phyloP scores from a whole-genome alignment of 1,140 invertebrate species.

The Drosophila tsacasi region DNA sequence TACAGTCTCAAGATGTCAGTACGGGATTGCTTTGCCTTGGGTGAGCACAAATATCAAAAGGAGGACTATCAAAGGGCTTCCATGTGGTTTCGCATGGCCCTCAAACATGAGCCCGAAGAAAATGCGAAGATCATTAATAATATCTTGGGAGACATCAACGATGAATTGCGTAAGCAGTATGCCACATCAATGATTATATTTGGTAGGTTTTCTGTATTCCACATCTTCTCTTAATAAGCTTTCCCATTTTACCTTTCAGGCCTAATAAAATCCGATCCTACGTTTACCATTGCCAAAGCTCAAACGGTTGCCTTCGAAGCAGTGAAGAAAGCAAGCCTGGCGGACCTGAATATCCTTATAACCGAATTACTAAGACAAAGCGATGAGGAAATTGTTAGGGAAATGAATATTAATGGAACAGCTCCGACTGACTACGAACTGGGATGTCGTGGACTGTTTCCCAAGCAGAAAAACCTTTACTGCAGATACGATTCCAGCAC shows the following conservation, averaged over 20 bases:
- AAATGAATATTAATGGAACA: slow-evolving; percentile 6
- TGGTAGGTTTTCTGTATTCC: neutral
- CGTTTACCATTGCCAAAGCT: neutral
- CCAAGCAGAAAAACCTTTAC: slow-evolving; percentile 86
- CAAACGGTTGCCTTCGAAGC: neutral
- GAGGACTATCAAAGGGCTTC: slow-evolving; percentile 33
- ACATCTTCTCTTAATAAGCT: neutral
- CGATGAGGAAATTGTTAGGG: slow-evolving; percentile 10
- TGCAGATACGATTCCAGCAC: slow-evolving; percentile 92
- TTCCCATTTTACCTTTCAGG: neutral
- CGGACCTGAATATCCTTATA: neutral
- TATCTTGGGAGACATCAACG: slow-evolving; percentile 15
- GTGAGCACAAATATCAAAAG: slow-evolving; percentile 26
- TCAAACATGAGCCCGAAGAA: slow-evolving; percentile 15
- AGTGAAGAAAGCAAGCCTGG: neutral
- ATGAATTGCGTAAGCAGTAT: slow-evolving; percentile 8
- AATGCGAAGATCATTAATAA: neutral
- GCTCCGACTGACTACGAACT: slow-evolving; percentile 88
- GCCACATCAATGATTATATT: slow-evolving; percentile 19
- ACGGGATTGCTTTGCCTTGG: slow-evolving; percentile 41
- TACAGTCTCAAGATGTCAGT: slow-evolving; percentile 23
- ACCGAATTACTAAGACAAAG: slow-evolving; percentile 8
- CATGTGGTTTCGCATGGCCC: slow-evolving; percentile 43
- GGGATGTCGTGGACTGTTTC: slow-evolving; percentile 94
- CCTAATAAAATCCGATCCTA: slow-evolving; percentile 4